These are phyloP conservation scores for Peromyscus eremicus DNA, from an alignment of 2,797 vertebrate genomes.

Conservation along the genomic window DNA sequence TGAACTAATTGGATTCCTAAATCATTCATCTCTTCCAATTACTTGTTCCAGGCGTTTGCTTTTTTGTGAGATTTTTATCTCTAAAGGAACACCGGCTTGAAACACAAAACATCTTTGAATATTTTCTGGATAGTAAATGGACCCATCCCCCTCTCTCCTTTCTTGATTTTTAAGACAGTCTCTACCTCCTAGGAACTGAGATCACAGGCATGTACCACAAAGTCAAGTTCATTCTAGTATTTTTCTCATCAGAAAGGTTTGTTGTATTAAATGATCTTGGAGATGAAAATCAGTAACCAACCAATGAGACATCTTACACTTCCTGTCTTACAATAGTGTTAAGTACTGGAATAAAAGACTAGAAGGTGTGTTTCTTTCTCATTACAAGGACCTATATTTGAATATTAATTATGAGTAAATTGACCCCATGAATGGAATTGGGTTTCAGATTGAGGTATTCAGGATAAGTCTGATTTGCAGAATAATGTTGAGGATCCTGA, in stretches of 20 bases:
- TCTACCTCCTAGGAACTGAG: background rate
- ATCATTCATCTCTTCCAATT: conserved; percentile 52
- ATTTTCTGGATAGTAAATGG: background rate
- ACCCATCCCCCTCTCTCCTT: background rate
- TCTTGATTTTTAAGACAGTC: background rate
- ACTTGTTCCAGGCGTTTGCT: conserved; percentile 48
- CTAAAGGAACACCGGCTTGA: background rate
- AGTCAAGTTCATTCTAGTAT: background rate
- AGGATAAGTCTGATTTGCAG: background rate
- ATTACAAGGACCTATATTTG: background rate
- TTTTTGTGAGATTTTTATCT: conserved; percentile 40
- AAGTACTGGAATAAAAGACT: background rate
- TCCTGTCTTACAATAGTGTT: background rate
- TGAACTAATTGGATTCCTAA: conserved; percentile 49
- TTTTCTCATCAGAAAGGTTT: background rate
- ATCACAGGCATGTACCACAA: background rate
- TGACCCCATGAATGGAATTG: background rate
- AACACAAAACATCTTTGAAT: background rate
- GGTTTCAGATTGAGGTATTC: background rate
- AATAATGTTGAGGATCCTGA: background rate
- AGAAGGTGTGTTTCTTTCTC: background rate
- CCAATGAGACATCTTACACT: background rate
- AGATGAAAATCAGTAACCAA: background rate
- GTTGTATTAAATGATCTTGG: background rate
- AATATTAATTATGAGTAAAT: background rate